phyloP scores from a whole-genome alignment of 2,888 invertebrate genomes.

The Sphinx pinastri region DNA sequence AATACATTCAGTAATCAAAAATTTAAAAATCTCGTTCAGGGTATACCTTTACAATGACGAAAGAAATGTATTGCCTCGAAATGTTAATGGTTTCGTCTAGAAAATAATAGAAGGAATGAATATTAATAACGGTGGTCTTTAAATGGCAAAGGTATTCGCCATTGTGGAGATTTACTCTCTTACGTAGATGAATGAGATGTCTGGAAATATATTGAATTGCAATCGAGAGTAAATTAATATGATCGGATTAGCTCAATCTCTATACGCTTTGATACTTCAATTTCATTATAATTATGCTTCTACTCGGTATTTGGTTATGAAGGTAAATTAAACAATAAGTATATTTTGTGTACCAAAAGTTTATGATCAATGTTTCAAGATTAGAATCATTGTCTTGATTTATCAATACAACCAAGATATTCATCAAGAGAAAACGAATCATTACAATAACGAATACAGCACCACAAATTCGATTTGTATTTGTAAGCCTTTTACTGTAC shows the following conservation, averaged over 20 bases:
- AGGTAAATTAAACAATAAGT: no score
- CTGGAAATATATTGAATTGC: neutral
- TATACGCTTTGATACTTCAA: no score
- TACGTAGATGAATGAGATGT: neutral
- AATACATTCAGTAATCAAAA: conserved; percentile 15
- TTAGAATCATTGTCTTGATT: neutral
- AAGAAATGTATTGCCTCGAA: conserved; percentile 56
- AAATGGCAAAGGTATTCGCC: conserved; percentile 68
- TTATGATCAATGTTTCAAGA: no score
- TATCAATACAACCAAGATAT: neutral
- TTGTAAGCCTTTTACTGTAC: conserved; percentile 6
- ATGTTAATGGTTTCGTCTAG: conserved; percentile 69
- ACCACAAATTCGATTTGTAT: conserved; percentile 5
- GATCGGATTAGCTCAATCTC: neutral
- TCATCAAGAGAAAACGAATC: neutral
- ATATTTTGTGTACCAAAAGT: no score
- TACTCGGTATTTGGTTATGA: no score
- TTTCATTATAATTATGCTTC: no score
- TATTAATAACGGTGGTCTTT: conserved; percentile 70
- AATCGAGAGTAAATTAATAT: neutral
- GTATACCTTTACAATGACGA: conserved; percentile 58
- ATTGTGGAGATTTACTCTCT: conserved; percentile 31
- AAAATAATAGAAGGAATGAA: conserved; percentile 71
- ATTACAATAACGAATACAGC: neutral
- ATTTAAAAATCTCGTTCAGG: conserved; percentile 51